phyloP scores from a whole-genome alignment of 2,113 vertebrate genomes.

The Oenanthe melanoleuca region DNA sequence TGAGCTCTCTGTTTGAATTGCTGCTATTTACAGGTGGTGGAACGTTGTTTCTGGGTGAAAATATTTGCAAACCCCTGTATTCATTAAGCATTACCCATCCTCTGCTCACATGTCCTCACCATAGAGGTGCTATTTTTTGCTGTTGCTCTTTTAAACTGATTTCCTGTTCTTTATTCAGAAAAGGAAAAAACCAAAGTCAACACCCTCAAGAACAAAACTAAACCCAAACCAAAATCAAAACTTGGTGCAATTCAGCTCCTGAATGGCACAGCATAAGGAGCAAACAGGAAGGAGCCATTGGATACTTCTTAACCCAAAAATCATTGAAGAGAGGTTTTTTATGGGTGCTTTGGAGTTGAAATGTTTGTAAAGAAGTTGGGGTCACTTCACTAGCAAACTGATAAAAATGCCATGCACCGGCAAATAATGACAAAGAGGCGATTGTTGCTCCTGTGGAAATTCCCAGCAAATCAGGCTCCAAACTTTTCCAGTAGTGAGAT shows the following conservation, averaged over 20 bases:
- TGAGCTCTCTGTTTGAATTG: slow-evolving; percentile 33
- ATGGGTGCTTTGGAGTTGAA: neutral
- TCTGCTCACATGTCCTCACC: neutral
- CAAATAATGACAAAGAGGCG: neutral
- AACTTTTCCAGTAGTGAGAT: neutral
- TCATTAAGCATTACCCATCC: neutral
- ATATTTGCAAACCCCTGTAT: slow-evolving; percentile 2
- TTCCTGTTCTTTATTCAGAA: neutral
- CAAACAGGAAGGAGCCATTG: neutral
- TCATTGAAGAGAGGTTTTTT: neutral
- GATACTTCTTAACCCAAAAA: neutral
- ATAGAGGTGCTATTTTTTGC: neutral
- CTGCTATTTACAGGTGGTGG: slow-evolving; percentile 17
- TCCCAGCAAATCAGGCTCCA: neutral
- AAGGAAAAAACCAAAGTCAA: neutral
- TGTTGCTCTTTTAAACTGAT: neutral
- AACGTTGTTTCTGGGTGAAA: slow-evolving; percentile 15
- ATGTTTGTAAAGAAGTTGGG: neutral
- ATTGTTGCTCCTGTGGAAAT: neutral
- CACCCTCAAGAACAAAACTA: neutral
- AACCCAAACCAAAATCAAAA: neutral
- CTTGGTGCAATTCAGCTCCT: neutral
- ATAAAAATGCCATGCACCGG: neutral
- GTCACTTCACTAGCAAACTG: neutral
- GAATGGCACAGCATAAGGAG: neutral